Evolutionary conservation across 2,113 vertebrate species (phyloP), one percentile per base, ranked within the genome.

Genomic region (Pycnonotus jocosus): DNA sequence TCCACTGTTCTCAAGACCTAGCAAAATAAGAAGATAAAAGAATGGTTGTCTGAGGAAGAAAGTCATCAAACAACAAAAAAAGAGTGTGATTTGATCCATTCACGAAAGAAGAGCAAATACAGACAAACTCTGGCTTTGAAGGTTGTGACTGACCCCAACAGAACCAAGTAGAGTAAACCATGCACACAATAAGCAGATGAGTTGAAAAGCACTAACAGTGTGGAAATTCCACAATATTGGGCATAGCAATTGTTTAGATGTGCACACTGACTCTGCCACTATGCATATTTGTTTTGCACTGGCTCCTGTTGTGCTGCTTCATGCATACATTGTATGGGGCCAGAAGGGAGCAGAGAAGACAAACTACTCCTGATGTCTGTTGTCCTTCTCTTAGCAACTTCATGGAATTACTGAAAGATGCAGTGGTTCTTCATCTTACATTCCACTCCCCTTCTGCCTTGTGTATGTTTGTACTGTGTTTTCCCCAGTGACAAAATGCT

Each of bases 51-150:
- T 95, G 62, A 81, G 83, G 74, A 96, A 84, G 68, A 86, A 86
- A 85, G 57, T 94, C 18, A 90, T 89, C 78, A 95, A 92, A 61
- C 57, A 92, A 44, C 40, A 58, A 51, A 60, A 92, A 93, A 85
- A 76, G 66, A 33, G 37, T 35, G 93, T 58, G 87, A 93, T 93
- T 90, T 88, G 87, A 86, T 90, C 71, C 44, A 76, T 87, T 90
- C 66, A 80, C 81, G 88, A 95, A 95, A 91, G 77, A 88, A 93
- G 30, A 61, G 27, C 47, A 95, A 95, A 95, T 89, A 80, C 13
- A 95, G 70, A 88, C 89, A 95, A 90, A 93, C 81, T 87, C 71
- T n/a, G 64, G 38, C 87, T 96, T 97, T 82, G 90, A 95, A 95
- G 47, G 50, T 70, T 86, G 85, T 65, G 71, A 19, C 90, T 86